Percentiles rank a stretch among this genome's conserved stretches.
These are phyloP conservation scores for Pandion haliaetus DNA, from an alignment of 2,113 vertebrate species.

Conservation along the genomic window DNA sequence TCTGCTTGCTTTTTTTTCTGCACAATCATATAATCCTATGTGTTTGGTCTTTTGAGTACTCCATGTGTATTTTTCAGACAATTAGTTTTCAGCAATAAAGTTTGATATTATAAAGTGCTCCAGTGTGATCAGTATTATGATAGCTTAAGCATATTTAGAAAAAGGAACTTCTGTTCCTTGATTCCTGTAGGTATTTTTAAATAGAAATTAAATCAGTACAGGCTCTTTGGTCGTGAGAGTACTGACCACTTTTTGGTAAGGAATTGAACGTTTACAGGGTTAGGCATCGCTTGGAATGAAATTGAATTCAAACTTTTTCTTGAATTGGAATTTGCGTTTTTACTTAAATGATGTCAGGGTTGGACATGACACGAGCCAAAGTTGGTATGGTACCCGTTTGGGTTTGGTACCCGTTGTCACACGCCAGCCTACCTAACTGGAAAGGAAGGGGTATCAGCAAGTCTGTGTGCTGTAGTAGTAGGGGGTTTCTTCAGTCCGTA, in stretches of 20 bases:
- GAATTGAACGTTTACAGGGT: neutral
- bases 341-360: rapidly evolving
- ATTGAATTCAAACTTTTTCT: neutral
- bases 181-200: neutral
- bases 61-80: constrained; percentile 67
- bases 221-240: neutral
- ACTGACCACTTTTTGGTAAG: neutral
- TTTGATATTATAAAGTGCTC: constrained; percentile 69
- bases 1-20: constrained; percentile 66
- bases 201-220: neutral
- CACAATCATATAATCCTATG: constrained; percentile 67
- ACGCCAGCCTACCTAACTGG: neutral
- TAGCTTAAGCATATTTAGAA: neutral
- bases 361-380: neutral
- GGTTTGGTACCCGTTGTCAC: neutral
- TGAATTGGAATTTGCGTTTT: neutral
- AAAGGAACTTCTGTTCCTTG: neutral
- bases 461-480: rapidly evolving
- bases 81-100: constrained; percentile 78
- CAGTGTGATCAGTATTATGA: neutral
- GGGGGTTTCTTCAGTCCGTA: rapidly evolving
- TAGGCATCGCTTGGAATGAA: neutral
- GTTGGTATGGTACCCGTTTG: neutral
- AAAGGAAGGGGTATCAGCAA: neutral
- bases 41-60: constrained; percentile 65